These are phyloP conservation scores for Ceratothoa steindachneri DNA, from an alignment of 2,888 invertebrate genomes.

Conservation along the genomic window DNA sequence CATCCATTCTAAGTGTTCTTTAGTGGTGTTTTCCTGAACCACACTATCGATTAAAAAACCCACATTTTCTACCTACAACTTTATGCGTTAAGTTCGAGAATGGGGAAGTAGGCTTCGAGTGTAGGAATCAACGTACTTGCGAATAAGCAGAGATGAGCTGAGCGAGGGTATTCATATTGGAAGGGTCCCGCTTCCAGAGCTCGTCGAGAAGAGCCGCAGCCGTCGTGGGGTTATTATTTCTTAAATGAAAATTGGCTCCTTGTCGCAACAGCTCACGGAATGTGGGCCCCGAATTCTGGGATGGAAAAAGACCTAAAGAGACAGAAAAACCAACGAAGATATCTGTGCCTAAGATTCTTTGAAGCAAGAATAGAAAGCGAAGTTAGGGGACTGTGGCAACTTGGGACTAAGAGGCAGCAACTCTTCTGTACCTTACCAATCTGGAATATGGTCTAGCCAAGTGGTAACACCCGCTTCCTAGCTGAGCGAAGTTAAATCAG, in stretches of 20 bases:
- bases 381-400: no score
- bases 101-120: neutral
- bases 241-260: constrained; percentile 73
- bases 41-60: constrained; percentile 7
- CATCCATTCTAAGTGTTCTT: no score
- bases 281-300: constrained; percentile 49
- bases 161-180: constrained; percentile 74
- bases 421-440: no score
- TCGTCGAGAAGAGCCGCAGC: constrained; percentile 79
- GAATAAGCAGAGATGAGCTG: constrained; percentile 87
- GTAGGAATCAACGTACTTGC: constrained; percentile 55
- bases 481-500: no score
- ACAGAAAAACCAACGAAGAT: no score
- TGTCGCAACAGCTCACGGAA: constrained; percentile 78
- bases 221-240: constrained; percentile 68
- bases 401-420: no score
- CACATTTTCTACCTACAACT: neutral
- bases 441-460: no score
- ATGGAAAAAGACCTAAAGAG: no score
- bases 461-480: no score
- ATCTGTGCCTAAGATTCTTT: no score
- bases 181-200: constrained; percentile 67
- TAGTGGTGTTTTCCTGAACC: no score
- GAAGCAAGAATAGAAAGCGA: no score
- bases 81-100: neutral